phyloP scores from a whole-genome alignment of 2,113 vertebrate species.

The Zosterops hypoxanthus region DNA sequence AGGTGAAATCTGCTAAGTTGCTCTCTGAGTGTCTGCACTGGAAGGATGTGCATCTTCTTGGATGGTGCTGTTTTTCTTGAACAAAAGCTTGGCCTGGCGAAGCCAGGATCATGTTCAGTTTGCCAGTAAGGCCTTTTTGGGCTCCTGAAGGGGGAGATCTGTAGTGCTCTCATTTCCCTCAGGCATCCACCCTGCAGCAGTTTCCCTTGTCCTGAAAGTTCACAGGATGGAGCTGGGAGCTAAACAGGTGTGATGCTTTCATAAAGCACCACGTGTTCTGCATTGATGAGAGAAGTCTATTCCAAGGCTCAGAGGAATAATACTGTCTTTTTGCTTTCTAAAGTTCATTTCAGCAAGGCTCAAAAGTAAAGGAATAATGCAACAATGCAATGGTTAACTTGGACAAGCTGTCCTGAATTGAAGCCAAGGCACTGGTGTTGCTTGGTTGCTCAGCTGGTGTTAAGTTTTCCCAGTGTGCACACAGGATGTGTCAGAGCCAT shows the following conservation, averaged over 20 bases:
- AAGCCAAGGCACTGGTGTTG: not conserved
- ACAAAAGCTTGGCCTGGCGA: not conserved
- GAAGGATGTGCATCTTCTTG: rapidly evolving
- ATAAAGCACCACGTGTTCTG: rapidly evolving
- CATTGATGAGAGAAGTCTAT: rapidly evolving
- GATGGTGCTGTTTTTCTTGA: not conserved
- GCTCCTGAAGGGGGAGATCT: not conserved
- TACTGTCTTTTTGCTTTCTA: not conserved
- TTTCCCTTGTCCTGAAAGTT: not conserved
- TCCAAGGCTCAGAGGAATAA: not conserved
- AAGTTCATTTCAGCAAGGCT: not conserved
- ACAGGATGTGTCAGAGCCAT: not conserved
- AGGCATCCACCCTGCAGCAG: not conserved
- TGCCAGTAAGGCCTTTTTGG: not conserved
- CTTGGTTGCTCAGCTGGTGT: not conserved
- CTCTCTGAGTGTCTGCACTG: not conserved
- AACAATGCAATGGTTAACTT: not conserved
- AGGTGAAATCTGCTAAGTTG: not conserved
- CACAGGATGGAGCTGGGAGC: not conserved
- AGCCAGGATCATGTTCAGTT: not conserved
- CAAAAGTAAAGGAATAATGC: not conserved
- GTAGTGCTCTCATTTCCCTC: no score
- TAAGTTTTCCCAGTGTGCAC: not conserved
- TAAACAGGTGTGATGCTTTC: not conserved
- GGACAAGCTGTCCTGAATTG: not conserved